Evolutionary conservation across 23 tunicate species (phyloP), one percentile per base, ranked within the genome.

Genomic region (Clavelina lepadiformis): DNA sequence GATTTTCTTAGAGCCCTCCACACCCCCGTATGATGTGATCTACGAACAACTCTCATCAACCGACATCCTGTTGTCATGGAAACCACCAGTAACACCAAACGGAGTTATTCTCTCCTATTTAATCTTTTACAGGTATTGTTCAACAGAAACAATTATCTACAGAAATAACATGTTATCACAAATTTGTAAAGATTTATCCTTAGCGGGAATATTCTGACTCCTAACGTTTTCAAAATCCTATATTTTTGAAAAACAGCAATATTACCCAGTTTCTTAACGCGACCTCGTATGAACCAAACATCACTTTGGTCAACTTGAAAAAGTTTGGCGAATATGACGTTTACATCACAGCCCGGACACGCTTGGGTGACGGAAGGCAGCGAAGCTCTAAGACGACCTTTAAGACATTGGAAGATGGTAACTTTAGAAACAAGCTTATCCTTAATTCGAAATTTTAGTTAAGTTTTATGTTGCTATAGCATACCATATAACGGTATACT

Each of bases 321-420:
- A 71, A 71, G 44, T 62, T 32, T 36, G 47, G 67, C 23, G 33
- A 49, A 29, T 80, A 80, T 47, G 23, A 47, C 1, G 87, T 52
- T 2, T 24, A 11, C 2, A 67, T 80, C 23, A 23, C 29, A 18
- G 69, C 87, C 34, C 11, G 46, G 47, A 80, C 87, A 23, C 20
- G 35, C 28, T 36, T 53, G 27, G 87, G 87, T 5, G 29, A 54
- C 34, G 87, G 79, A 60, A 50, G 56, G 29, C 67, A 50, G 24
- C 4, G 21, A 5, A 63, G 73, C 31, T 33, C 33, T 21, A 34
- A 25, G 27, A 2, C 61, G 0, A 35, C 38, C 6, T 80, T 80
- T 29, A 51, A 71, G 28, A 80, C 87, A 4, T 51, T 80, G 35
- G 71, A 80, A 63, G 87, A 71, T 29, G 87, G 87, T 80, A 50